phyloP scores from a whole-genome alignment of 2,113 vertebrate genomes.

The Lagopus leucura region DNA sequence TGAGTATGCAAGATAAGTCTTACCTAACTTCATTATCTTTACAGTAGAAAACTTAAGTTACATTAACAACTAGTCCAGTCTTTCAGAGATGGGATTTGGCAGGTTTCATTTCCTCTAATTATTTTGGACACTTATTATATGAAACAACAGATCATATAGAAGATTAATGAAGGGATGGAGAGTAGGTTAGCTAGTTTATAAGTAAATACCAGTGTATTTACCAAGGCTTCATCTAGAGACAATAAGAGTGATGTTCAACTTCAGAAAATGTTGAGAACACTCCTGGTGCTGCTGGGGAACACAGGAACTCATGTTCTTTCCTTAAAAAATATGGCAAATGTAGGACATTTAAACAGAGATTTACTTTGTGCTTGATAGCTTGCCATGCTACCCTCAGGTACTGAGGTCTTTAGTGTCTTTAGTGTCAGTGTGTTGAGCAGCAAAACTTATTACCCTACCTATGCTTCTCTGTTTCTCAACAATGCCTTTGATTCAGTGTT shows the following conservation, averaged over 20 bases:
- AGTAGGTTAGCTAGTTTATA: not conserved
- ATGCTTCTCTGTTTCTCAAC: not conserved
- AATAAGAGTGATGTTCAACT: not conserved
- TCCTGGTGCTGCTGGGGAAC: not conserved
- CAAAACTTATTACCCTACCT: not conserved
- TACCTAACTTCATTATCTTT: not conserved
- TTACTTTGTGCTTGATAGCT: not conserved
- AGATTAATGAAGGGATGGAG: accelerated
- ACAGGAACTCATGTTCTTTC: accelerated
- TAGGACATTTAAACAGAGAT: not conserved
- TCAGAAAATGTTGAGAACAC: not conserved
- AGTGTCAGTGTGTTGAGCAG: not conserved
- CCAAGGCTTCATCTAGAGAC: not conserved
- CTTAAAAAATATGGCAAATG: not conserved
- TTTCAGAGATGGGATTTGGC: not conserved
- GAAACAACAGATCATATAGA: accelerated
- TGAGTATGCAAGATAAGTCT: not conserved
- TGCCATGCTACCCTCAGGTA: not conserved
- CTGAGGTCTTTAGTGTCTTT: no score
- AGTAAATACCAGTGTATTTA: not conserved
- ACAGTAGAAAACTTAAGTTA: not conserved
- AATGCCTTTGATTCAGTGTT: not conserved
- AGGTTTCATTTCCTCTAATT: not conserved
- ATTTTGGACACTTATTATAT: not conserved
- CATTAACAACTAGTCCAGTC: not conserved